These are phyloP conservation scores for Adelges cooleyi DNA, from an alignment of 1,140 invertebrate species.

Conservation along the genomic window DNA sequence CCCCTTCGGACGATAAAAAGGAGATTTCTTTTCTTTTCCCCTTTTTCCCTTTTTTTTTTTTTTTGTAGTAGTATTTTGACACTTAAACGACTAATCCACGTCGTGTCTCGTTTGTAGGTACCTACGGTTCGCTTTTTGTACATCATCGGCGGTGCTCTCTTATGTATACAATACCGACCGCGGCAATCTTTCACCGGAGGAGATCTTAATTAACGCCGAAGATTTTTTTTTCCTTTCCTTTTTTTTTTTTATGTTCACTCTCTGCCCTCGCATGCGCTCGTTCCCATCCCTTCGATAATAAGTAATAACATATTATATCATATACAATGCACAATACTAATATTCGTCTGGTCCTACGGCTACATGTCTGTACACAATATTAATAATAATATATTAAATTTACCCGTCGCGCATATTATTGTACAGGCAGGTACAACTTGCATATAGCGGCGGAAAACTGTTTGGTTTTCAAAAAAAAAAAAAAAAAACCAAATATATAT, in stretches of 20 bases:
- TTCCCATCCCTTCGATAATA: background rate
- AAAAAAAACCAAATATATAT: conserved; percentile 3
- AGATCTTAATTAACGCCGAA: too few relatives aligned
- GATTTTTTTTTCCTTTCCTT: too few relatives aligned
- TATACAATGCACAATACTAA: too few relatives aligned
- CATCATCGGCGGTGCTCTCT: background rate
- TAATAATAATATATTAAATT: too few relatives aligned
- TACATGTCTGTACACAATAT: too few relatives aligned
- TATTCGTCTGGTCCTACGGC: too few relatives aligned
- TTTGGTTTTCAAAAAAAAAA: too few relatives aligned
- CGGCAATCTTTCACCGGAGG: background rate
- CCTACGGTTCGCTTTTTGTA: background rate
- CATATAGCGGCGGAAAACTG: too few relatives aligned
- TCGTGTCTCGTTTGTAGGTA: background rate
- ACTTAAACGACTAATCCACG: conserved; percentile 19
- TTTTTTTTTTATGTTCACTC: too few relatives aligned
- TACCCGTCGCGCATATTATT: too few relatives aligned
- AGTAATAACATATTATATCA: too few relatives aligned
- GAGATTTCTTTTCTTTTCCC: conserved; percentile 10
- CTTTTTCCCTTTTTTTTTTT: background rate
- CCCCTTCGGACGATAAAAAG: conserved; percentile 22
- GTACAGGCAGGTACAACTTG: too few relatives aligned
- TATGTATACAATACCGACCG: background rate
- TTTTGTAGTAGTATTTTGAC: conserved; percentile 16
- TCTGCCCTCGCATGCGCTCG: background rate